Conservation (phyloP, 2,888 invertebrate genomes). For the Pristionchus japonicus region DNA sequence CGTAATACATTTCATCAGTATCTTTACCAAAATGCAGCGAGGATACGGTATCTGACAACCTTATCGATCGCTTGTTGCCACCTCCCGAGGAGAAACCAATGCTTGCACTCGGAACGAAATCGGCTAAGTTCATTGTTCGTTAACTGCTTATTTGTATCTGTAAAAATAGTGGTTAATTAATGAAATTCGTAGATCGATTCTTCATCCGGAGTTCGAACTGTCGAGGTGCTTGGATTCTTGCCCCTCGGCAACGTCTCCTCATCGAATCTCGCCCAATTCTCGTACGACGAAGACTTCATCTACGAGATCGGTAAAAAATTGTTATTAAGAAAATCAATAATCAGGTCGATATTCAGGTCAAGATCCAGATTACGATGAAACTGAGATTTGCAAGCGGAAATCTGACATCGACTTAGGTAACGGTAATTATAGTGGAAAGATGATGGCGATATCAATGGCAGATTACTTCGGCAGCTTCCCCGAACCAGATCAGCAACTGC, state of each 20-base stretch:
- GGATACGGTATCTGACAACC: slow-evolving; percentile 9
- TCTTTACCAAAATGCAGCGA: background rate
- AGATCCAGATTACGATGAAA: slow-evolving; percentile 5
- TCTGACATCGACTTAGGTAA: background rate
- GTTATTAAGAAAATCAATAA: background rate
- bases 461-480: background rate
- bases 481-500: background rate
- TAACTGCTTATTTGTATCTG: background rate
- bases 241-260: background rate
- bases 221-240: slow-evolving; percentile 33
- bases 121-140: background rate
- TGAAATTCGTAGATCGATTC: background rate
- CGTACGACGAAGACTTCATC: background rate
- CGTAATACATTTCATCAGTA: background rate
- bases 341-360: background rate
- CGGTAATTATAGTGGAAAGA: background rate
- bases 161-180: too few relatives aligned
- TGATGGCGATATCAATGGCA: background rate
- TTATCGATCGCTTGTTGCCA: slow-evolving; percentile 16
- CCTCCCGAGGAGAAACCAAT: background rate
- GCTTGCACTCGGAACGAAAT: background rate
- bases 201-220: background rate
- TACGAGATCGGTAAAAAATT: background rate
- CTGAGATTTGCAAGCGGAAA: background rate
- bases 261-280: slow-evolving; percentile 38